Evolutionary conservation across 2,113 vertebrate genomes (phyloP), one percentile per base, ranked within the genome.

Genomic region (Beaufortia kweichowensis): DNA sequence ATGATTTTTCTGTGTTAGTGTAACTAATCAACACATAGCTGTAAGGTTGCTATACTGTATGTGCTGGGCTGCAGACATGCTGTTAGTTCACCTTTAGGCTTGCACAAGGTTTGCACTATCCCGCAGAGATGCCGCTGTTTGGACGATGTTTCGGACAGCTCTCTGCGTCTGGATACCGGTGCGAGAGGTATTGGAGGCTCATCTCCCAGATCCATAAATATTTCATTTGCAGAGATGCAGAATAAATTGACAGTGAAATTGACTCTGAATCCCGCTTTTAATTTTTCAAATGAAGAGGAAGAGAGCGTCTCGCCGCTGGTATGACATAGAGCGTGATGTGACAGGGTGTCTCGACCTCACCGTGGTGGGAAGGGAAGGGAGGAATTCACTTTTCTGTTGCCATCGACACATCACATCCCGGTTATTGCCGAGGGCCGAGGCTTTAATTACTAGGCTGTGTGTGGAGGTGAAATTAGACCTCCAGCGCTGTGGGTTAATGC

Each of bases 201-300:
- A 79, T 85, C 79, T 82, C 84, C 84, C 41, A 83, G 81, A 82
- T 84, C 84, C 87, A 89, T 92, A 84, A 89, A 92, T 92, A 92
- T 91, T 92, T 90, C 80, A 92, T 66, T 72, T 65, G 67, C 74
- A 79, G 71, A 85, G 71, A 67, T 83, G 84, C 84, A 73, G 88
- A 89, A 88, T 91, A 90, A 89, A 92, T 92, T 85, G 90, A 88
- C 86, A 82, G 85, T 85, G 86, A 90, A 88, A 89, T 88, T 88
- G 88, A 91, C 88, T 88, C 86, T 84, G 83, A 84, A 87, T 88
- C 82, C 74, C 35, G 57, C 88, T 89, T 90, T 90, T 88, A 89
- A 89, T 91, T 90, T 88, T 81, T 83, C 82, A 85, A 84, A 87
- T 79, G 76, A 86, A 81, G 61, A 81, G 78, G 41, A 76, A 71